These are phyloP conservation scores for Acridotheres tristis DNA, from an alignment of 2,797 vertebrate species.

Conservation along the genomic window DNA sequence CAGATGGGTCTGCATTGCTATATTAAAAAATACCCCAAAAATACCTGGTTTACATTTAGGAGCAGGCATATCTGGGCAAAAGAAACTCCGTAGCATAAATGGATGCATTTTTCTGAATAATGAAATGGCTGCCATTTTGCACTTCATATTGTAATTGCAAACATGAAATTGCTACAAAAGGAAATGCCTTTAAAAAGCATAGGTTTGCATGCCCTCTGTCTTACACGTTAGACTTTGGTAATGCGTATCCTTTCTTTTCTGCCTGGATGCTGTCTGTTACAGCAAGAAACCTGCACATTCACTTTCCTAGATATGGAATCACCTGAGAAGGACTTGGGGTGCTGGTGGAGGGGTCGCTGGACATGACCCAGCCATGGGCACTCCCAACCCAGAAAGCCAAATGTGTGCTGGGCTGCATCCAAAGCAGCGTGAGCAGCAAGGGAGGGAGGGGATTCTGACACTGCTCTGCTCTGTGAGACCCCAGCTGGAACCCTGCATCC, in stretches of 20 bases:
- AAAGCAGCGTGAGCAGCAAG: accelerated
- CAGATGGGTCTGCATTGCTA: not conserved
- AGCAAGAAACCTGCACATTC: not conserved
- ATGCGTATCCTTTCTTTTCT: not conserved
- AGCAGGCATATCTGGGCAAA: not conserved
- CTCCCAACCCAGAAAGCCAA: accelerated
- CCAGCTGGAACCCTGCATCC: accelerated
- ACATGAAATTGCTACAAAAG: not conserved
- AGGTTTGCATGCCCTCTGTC: not conserved
- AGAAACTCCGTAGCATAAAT: not conserved
- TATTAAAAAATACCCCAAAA: not conserved
- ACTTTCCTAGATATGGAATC: not conserved
- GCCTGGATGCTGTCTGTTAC: not conserved
- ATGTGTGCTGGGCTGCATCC: accelerated
- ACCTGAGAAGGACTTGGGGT: not conserved
- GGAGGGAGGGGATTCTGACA: not conserved
- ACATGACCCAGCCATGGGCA: too few relatives aligned
- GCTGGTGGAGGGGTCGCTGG: accelerated
- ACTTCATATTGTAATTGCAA: not conserved
- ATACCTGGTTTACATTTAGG: too few relatives aligned
- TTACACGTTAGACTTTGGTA: not conserved
- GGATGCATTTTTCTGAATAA: not conserved
- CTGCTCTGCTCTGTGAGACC: not conserved
- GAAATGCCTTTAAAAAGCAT: not conserved
- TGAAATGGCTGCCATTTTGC: not conserved